phyloP scores from a whole-genome alignment of 2,113 vertebrate species.

The Lampris megalopsis region DNA sequence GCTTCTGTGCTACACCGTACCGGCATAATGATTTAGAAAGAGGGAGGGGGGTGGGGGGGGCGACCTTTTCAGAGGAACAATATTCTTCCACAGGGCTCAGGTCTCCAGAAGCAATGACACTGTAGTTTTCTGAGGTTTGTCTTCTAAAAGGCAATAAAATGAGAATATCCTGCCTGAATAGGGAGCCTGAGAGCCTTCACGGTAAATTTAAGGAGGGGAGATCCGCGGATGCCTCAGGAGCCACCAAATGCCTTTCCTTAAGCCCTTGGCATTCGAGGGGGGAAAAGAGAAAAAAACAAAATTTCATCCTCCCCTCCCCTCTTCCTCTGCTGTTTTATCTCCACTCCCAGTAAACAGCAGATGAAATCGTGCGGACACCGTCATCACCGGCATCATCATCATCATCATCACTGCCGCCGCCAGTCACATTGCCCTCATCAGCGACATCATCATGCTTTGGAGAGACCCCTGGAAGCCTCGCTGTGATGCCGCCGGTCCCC shows the following conservation, averaged over 20 bases:
- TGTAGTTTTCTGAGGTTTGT: conserved; percentile 73
- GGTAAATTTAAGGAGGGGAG: conserved; percentile 83
- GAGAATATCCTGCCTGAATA: conserved; percentile 92
- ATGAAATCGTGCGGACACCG: conserved; percentile 65
- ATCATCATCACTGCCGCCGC: conserved; percentile 73
- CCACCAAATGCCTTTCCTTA: conserved; percentile 94
- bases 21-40: conserved; percentile 28
- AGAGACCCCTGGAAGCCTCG: conserved; percentile 87
- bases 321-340: conserved; percentile 57
- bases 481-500: conserved; percentile 93
- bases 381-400: conserved; percentile 86
- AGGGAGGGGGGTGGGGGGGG: conserved; percentile 1
- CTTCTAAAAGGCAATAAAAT: conserved; percentile 83
- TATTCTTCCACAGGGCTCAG: conserved; percentile 49
- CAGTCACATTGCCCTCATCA: conserved; percentile 70
- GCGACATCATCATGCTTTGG: conserved; percentile 84
- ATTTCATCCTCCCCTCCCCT: conserved; percentile 36
- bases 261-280: conserved; percentile 89
- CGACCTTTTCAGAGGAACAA: conserved; percentile 3
- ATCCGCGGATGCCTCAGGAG: conserved; percentile 92
- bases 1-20: conserved; percentile 41
- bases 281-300: conserved; percentile 83
- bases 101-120: conserved; percentile 68
- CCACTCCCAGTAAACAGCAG: conserved; percentile 57
- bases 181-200: conserved; percentile 90